phyloP scores from a whole-genome alignment of 2,113 vertebrate genomes.

The Heptranchias perlo region DNA sequence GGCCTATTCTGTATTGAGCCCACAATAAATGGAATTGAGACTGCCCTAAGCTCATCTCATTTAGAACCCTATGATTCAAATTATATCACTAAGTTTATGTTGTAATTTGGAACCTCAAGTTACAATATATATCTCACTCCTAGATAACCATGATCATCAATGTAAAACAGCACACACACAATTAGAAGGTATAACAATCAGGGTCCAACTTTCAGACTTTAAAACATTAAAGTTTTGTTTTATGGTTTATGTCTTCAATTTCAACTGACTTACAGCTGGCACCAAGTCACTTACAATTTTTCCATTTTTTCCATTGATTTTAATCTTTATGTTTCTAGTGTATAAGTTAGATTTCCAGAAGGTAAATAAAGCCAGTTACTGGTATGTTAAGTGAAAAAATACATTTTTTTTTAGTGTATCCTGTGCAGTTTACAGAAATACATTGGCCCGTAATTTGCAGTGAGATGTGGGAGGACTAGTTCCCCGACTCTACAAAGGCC shows the following conservation, averaged over 20 bases:
- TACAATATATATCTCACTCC: background rate
- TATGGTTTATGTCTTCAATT: background rate
- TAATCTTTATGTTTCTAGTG: background rate
- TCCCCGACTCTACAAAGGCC: conserved; percentile 67
- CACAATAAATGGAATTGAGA: background rate
- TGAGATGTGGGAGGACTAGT: conserved; percentile 82
- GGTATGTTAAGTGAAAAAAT: background rate
- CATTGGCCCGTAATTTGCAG: conserved; percentile 87
- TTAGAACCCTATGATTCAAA: background rate
- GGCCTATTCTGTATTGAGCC: background rate
- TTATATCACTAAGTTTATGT: background rate
- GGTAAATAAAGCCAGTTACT: background rate
- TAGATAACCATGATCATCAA: background rate
- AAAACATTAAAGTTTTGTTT: background rate
- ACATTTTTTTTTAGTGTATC: conserved; percentile 47
- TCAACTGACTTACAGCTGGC: background rate
- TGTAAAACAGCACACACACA: background rate
- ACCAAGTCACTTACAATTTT: background rate
- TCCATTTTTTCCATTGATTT: background rate
- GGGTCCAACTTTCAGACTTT: background rate
- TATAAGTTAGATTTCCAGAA: background rate
- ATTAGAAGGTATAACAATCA: background rate
- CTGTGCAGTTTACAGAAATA: conserved; percentile 84
- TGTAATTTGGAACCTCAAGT: background rate
- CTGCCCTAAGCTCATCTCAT: background rate